Conservation (phyloP, 1,140 invertebrate genomes). For the Protaetia brevitarsis region DNA sequence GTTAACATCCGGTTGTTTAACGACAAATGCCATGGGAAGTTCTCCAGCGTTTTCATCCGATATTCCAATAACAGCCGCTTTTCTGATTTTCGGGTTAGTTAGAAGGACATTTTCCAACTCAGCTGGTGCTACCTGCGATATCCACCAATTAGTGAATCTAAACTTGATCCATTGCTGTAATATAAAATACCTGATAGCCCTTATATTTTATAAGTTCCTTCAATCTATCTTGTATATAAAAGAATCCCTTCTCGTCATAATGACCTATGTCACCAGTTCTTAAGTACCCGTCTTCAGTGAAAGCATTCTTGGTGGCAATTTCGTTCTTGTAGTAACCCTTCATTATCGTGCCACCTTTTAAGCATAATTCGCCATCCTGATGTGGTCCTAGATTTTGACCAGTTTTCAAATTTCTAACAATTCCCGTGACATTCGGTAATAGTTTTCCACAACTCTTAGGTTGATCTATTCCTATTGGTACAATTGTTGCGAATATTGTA, state of each 20-base stretch:
- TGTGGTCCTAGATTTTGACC: constrained; percentile 58
- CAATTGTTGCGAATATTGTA: constrained; percentile 47
- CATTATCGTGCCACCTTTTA: constrained; percentile 63
- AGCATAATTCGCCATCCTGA: constrained; percentile 65
- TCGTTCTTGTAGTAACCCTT: constrained; percentile 66
- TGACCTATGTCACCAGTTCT: constrained; percentile 80
- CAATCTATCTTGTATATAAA: too few species aligned
- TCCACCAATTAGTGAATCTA: background rate
- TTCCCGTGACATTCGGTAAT: too few species aligned
- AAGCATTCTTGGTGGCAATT: constrained; percentile 66
- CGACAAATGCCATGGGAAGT: constrained; percentile 64
- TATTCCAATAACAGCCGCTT: constrained; percentile 67
- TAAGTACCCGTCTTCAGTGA: constrained; percentile 73
- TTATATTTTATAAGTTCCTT: too few species aligned
- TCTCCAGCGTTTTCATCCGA: constrained; percentile 63
- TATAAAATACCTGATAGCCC: too few species aligned
- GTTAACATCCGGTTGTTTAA: constrained; percentile 48
- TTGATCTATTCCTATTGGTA: constrained; percentile 55
- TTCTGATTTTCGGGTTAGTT: constrained; percentile 50
- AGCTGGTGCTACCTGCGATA: constrained; percentile 24
- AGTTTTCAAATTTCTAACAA: too few species aligned
- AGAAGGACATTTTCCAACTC: constrained; percentile 21
- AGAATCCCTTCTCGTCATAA: too few species aligned
- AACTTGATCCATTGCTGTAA: background rate
- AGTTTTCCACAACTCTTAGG: too few species aligned